Conservation (phyloP, 2,113 vertebrate species). For the Ammodytes marinus region DNA sequence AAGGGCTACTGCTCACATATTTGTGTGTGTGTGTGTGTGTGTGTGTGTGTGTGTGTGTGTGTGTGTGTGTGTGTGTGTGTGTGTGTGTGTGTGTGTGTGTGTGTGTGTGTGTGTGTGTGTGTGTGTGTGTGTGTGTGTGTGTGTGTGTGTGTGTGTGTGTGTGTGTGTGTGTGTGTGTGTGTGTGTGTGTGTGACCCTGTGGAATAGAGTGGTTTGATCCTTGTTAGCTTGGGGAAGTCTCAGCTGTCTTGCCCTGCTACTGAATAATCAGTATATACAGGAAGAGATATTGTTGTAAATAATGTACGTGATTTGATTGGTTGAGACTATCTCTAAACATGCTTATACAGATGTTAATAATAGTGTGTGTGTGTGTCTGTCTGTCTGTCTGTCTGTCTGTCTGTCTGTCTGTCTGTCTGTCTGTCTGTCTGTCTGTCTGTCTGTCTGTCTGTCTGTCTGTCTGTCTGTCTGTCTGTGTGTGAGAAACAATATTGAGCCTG, state of each 20-base stretch:
- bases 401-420: no score
- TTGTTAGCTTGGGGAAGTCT: background rate
- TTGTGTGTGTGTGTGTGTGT: conserved; percentile 4
- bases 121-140: background rate
- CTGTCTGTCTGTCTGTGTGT: background rate
- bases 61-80: background rate
- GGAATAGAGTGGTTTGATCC: background rate
- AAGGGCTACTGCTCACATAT: conserved; percentile 4
- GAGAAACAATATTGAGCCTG: background rate
- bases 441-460: no score
- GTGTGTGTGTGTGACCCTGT: background rate
- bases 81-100: conserved; percentile 2
- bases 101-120: background rate
- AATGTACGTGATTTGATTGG: background rate
- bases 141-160: background rate
- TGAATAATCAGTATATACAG: background rate
- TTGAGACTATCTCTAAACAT: no score
- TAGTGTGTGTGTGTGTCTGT: no score
- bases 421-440: no score
- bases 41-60: background rate
- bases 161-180: background rate
- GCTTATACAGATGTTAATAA: no score
- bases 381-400: no score
- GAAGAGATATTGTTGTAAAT: background rate
- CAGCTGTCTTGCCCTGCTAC: conserved; percentile 4